These are phyloP conservation scores for Tubulanus polymorphus DNA, from an alignment of 2,888 invertebrate genomes.

Conservation along the genomic window DNA sequence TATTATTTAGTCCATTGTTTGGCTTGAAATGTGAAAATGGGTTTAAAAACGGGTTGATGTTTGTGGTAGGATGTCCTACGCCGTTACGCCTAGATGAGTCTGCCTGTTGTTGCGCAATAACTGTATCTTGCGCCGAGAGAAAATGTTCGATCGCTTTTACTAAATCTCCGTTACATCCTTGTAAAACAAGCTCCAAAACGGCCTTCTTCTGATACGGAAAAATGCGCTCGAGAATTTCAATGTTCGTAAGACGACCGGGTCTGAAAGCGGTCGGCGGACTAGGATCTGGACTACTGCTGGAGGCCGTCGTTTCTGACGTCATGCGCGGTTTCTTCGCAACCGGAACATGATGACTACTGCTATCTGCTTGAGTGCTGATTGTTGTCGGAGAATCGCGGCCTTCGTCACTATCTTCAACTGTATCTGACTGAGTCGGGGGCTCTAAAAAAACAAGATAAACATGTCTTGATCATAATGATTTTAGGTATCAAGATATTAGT, in stretches of 20 bases:
- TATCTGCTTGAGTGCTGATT: slow-evolving; percentile 2
- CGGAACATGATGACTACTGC: background rate
- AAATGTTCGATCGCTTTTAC: slow-evolving; percentile 87
- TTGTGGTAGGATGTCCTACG: slow-evolving; percentile 5
- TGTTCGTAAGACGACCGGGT: slow-evolving; percentile 56
- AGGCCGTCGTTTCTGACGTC: background rate
- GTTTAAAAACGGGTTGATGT: slow-evolving; percentile 25
- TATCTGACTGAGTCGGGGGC: background rate
- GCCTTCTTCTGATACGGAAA: slow-evolving; percentile 83
- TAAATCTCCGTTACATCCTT: slow-evolving; percentile 86
- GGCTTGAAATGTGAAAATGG: slow-evolving; percentile 20
- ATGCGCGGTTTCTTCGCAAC: background rate
- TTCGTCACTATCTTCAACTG: slow-evolving; percentile 1
- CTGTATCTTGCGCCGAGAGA: slow-evolving; percentile 52
- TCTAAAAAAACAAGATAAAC: background rate
- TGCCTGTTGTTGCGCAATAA: slow-evolving; percentile 35
- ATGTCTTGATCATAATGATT: background rate
- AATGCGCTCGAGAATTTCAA: slow-evolving; percentile 78
- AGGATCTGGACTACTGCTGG: slow-evolving; percentile 6
- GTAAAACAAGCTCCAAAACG: slow-evolving; percentile 84
- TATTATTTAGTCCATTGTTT: slow-evolving; percentile 16
- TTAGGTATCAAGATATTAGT: too few relatives aligned
- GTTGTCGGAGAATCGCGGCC: slow-evolving; percentile 5
- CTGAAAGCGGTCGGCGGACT: slow-evolving; percentile 39
- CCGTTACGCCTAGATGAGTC: slow-evolving; percentile 1